Evolutionary conservation across 2,797 vertebrate genomes (phyloP).

Genomic region (Poeciliopsis gracilis): DNA sequence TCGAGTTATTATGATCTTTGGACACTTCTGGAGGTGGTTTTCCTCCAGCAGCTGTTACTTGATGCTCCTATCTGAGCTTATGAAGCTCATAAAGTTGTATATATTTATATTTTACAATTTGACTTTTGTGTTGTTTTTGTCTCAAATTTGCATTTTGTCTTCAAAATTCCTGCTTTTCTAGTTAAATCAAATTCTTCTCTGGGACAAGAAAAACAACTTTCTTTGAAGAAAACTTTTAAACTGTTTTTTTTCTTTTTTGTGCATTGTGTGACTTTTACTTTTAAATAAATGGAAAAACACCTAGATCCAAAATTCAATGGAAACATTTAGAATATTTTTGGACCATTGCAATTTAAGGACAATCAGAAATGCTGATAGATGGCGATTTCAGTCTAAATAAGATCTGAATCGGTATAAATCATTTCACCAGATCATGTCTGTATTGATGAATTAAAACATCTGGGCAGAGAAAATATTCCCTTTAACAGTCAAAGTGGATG

Average conservation of each 20-base stretch:
- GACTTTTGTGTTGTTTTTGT: not conserved
- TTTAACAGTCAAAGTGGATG: not conserved
- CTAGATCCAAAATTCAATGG: not conserved
- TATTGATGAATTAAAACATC: not conserved
- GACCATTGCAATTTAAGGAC: not conserved
- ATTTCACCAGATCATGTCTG: not conserved
- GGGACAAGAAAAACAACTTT: not conserved
- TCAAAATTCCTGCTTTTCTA: not conserved
- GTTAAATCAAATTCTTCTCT: not conserved
- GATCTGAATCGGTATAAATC: not conserved
- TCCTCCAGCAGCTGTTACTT: not conserved
- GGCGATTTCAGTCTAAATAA: not conserved
- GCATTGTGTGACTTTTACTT: not conserved
- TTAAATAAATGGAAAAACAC: not conserved
- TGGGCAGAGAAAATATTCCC: not conserved
- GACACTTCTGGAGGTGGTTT: not conserved
- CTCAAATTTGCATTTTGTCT: not conserved
- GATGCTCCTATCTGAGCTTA: not conserved
- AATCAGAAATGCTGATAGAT: not conserved
- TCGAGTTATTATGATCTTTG: not conserved
- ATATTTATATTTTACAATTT: too few species aligned
- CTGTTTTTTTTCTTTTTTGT: not conserved
- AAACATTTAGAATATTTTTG: not conserved
- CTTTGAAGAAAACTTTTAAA: not conserved
- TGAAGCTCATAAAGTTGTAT: too few species aligned